A percentile compares a stretch with the other conserved stretches of the same genome.
phyloP scores from a whole-genome alignment of 1,140 invertebrate genomes.

The Hyposmocoma kahamanoa region DNA sequence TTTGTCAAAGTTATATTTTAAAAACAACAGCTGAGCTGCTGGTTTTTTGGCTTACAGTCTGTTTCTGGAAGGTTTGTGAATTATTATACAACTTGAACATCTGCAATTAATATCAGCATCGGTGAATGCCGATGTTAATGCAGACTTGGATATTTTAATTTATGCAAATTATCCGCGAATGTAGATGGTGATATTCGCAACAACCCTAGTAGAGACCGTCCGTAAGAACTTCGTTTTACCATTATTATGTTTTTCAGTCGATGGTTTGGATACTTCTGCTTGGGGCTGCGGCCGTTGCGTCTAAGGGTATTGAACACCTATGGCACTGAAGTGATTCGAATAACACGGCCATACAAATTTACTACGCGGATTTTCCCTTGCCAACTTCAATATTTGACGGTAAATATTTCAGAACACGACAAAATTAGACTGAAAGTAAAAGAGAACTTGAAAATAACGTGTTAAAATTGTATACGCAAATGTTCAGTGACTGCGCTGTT shows the following conservation, averaged over 20 bases:
- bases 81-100: neutral
- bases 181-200: neutral
- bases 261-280: conserved; percentile 59
- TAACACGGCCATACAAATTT: conserved; percentile 44
- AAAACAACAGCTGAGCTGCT: too few species aligned
- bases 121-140: neutral
- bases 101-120: neutral
- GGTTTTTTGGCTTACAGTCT: too few species aligned
- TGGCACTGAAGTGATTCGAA: conserved; percentile 43
- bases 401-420: too few species aligned
- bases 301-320: conserved; percentile 34
- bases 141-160: neutral
- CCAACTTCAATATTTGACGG: conserved; percentile 39
- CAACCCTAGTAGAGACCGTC: neutral
- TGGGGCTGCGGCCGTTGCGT: conserved; percentile 44
- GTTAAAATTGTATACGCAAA: too few species aligned
- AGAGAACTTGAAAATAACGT: too few species aligned
- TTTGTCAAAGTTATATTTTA: too few species aligned
- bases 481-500: too few species aligned
- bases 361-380: conserved; percentile 47
- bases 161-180: neutral
- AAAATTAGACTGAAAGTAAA: too few species aligned
- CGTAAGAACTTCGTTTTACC: neutral
- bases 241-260: conserved; percentile 25
- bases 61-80: neutral